Evolutionary conservation across 2,888 invertebrate genomes (phyloP), one percentile per base, ranked within the genome.

Genomic region (Agonopterix alstromeriana): DNA sequence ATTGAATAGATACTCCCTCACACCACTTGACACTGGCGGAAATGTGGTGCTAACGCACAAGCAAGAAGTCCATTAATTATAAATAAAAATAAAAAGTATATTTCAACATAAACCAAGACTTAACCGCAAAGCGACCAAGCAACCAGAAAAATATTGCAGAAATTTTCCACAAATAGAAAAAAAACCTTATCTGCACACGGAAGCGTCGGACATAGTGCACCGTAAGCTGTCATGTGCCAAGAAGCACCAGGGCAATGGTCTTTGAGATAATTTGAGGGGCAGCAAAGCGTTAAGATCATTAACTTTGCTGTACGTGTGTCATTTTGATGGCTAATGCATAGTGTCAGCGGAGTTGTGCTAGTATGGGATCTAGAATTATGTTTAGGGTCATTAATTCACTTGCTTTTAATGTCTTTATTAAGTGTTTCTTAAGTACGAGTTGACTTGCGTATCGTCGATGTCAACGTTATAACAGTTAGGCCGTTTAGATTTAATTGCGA

Each of bases 251-350:
- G 85, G 87, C 87, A 82, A 77, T 82, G 83, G 85, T 83, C 87
- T 79, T 61, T 43, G 65, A 67, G 81, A 82, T 73, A 83, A 87
- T 86, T 86, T 81, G 82, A 77, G 70, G 75, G 65, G 79, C 87
- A 86, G 61, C 86, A 83, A 77, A 83, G 81, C 88, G 87, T 87
- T 81, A 77, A 88, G 88, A 86, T 85, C 83, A 76, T 87, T 86
- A 85, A 75, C 79, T 73, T 46, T 10, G 5, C 35, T 9, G 62
- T 66, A 71, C 71, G 73, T 67, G 73, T 75, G 79, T 77, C 80
- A 71, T 79, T 79, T 80, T 78, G 77, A 73, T 75, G 43, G 63
- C 62, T 51, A 51, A 51, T 51, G 51, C 46, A 43, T 48, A 48
- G 46, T 51, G 48, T 46, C 44, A 48, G 12, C 41, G 10, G 43